phyloP scores from a whole-genome alignment of 2,113 vertebrate genomes.

The Dicaeum eximium region DNA sequence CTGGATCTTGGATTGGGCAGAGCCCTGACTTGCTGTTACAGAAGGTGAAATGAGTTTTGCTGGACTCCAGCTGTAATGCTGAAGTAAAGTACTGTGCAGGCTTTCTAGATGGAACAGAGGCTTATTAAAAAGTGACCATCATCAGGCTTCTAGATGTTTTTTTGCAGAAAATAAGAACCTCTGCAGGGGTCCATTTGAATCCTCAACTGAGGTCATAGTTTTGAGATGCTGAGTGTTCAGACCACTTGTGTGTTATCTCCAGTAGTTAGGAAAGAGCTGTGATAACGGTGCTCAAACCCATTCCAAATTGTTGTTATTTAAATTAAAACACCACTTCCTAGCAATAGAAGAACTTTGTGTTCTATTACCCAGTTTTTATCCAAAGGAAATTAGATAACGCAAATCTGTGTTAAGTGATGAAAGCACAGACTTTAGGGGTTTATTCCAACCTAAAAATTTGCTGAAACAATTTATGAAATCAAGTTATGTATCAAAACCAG shows the following conservation, averaged over 20 bases:
- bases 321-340: background rate
- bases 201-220: background rate
- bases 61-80: background rate
- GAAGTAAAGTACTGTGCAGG: background rate
- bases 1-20: background rate
- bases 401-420: background rate
- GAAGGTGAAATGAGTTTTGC: background rate
- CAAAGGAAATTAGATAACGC: background rate
- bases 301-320: background rate
- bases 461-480: background rate
- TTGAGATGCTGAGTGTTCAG: background rate
- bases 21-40: background rate
- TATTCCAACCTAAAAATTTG: background rate
- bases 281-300: background rate
- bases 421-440: background rate
- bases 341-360: background rate
- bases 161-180: background rate
- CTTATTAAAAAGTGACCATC: background rate
- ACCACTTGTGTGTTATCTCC: background rate
- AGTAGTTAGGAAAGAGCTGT: background rate
- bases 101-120: background rate
- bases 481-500: background rate
- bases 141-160: background rate
- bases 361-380: background rate
- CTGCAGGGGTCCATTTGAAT: background rate